Evolutionary conservation across 1,140 invertebrate species (phyloP), one percentile per base, ranked within the genome.

Genomic region (Bombus confusus): DNA sequence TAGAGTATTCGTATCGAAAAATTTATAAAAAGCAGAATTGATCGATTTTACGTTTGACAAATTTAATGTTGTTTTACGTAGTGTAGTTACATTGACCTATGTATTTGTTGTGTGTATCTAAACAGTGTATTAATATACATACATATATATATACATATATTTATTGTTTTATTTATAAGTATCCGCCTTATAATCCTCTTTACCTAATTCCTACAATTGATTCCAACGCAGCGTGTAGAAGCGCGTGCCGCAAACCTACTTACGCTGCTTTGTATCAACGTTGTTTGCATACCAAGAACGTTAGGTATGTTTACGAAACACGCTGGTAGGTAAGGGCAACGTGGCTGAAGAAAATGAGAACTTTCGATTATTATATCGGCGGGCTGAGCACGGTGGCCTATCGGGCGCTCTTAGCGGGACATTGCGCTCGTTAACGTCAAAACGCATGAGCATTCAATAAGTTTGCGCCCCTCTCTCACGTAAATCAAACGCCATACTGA

Each of bases 381-480:
- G n/a, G 37, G 13, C 15, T 71, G 77, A 73, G 57, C 69, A 37
- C 71, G 41, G 59, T 80, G 59, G 83, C 78, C 34, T 34, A 59
- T 37, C 18, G 43, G 34, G 71, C 28, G 75, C 64, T 81, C 81
- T 89, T 87, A 87, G 85, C 90, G 83, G 85, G 76, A 77, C 83
- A 87, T 87, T 83, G 76, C 71, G 74, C 91, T 93, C 91, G 91
- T 93, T 93, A 93, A 93, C 80, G 91, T 93, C 91, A 91, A 90
- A 91, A 91, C 86, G 84, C 85, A 93, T 91, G 92, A 93, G 90
- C 90, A 92, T 93, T 92, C 90, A 92, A 93, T 93, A 92, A 90
- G 76, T 71, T 85, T 80, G 75, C 43, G 80, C 80, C 74, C 83
- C 68, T 79, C 85, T 82, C 81, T 80, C 90, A 93, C 92, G 89